phyloP scores from a whole-genome alignment of 2,113 vertebrate genomes.

The Emberiza fucata region DNA sequence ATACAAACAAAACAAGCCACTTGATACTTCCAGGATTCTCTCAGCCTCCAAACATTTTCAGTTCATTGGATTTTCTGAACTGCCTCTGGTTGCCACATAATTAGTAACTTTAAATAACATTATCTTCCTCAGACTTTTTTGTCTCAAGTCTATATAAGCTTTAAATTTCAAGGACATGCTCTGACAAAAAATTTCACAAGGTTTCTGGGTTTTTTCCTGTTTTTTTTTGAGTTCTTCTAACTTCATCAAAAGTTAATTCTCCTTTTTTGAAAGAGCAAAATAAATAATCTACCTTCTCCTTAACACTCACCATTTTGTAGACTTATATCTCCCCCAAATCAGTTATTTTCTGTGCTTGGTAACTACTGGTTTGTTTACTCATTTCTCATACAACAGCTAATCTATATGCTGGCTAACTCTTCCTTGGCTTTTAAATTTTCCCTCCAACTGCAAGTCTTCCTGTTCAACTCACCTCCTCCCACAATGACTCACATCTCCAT shows the following conservation, averaged over 20 bases:
- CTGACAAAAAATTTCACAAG: not conserved
- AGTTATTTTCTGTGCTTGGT: not conserved
- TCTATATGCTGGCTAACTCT: not conserved
- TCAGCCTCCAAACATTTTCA: not conserved
- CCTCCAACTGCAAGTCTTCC: not conserved
- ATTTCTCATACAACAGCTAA: not conserved
- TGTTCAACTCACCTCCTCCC: not conserved
- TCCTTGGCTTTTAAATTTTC: conserved; percentile 1
- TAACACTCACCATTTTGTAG: not conserved
- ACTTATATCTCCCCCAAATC: not conserved
- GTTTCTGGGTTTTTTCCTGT: not conserved
- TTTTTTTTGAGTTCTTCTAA: not conserved
- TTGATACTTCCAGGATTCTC: not conserved
- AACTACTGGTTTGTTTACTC: not conserved
- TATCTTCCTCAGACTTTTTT: not conserved
- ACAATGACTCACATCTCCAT: not conserved
- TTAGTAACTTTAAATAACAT: not conserved
- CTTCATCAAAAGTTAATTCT: not conserved
- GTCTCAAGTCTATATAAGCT: not conserved
- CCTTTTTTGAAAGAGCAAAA: not conserved
- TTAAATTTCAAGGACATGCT: not conserved
- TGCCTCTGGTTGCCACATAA: not conserved
- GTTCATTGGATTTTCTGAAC: not conserved
- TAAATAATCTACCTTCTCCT: not conserved
- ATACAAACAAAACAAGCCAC: not conserved